Evolutionary conservation across 2,113 vertebrate species (phyloP), one percentile per base, ranked within the genome.

Genomic region (Barbus barbus): DNA sequence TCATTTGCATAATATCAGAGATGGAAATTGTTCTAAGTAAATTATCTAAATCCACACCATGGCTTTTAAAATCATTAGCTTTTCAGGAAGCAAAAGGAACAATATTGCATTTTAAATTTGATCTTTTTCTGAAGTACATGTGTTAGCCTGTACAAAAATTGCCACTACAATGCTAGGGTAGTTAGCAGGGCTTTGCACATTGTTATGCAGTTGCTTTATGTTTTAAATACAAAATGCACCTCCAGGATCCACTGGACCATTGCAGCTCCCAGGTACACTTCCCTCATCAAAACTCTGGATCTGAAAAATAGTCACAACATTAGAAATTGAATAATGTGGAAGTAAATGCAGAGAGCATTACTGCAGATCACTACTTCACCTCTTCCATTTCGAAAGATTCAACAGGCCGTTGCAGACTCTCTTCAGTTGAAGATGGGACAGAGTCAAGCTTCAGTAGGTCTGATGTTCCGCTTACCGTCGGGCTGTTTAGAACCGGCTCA

Each of bases 301-400:
- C 93, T 94, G 85, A 9, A 61, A 83, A 14, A 79, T 2, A 53
- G 26, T 77, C 58, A 81, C 36, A 81, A 11, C 58, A 1, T 75
- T 53, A 85, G 51, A 22, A 69, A 74, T 4, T 9, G 24, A 38
- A 11, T 5, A 38, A n/a, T 69, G 26, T 69, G n/a, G 2, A 46
- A 24, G 14, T 44, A 9, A 9, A 2, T 28, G 16, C 56, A n/a
- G 20, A 24, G 31, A 6, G n/a, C 53, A 24, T 41, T 11, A 58
- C 51, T 71, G 38, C 36, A 48, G 26, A 80, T 9, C 58, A 28
- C 36, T 53, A 38, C 86, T 81, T 88, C 87, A 89, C 94, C 92
- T 94, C 90, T 83, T 93, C 91, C 79, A 92, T 80, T 58, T 93
- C 92, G 72, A 92, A 90, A 0, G 91, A 92, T 60, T 92, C 91